Conservation (phyloP, 2,113 vertebrate species). For the Vimba vimba region DNA sequence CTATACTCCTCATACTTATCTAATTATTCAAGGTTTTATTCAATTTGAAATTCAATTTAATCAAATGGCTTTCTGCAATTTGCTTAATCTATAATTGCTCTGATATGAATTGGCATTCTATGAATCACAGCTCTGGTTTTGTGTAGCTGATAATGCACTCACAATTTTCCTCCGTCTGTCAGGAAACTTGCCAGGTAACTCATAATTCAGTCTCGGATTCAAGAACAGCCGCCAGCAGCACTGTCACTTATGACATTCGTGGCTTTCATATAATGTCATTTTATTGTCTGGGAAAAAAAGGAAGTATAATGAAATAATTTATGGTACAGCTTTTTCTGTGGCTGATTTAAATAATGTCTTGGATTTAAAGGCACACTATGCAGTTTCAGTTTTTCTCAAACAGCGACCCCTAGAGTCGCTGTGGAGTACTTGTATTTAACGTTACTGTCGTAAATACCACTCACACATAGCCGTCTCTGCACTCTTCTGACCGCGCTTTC, state of each 20-base stretch:
- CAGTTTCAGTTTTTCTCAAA: too few relatives aligned
- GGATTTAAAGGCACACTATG: too few relatives aligned
- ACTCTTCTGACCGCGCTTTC: too few relatives aligned
- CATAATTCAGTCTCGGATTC: constrained; percentile 14
- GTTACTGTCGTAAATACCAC: too few relatives aligned
- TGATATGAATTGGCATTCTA: constrained; percentile 32
- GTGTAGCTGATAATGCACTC: constrained; percentile 18
- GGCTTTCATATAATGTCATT: constrained; percentile 19
- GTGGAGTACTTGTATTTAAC: too few relatives aligned
- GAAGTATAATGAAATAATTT: background rate
- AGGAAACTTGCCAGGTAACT: constrained; percentile 34
- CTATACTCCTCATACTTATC: background rate
- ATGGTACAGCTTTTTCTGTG: constrained; percentile 9
- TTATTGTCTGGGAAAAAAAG: background rate
- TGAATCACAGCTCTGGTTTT: constrained; percentile 31
- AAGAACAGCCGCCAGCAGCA: constrained; percentile 5
- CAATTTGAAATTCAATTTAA: constrained; percentile 16
- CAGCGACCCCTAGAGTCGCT: too few relatives aligned
- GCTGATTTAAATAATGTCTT: background rate
- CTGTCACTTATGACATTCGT: background rate
- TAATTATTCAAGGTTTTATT: constrained; percentile 34
- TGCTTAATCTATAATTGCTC: constrained; percentile 27
- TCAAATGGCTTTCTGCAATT: constrained; percentile 29
- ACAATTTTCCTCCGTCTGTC: constrained; percentile 24
- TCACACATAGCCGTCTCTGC: too few relatives aligned